Conservation (phyloP, 2,888 invertebrate species). For the Brachyopa scutellaris region DNA sequence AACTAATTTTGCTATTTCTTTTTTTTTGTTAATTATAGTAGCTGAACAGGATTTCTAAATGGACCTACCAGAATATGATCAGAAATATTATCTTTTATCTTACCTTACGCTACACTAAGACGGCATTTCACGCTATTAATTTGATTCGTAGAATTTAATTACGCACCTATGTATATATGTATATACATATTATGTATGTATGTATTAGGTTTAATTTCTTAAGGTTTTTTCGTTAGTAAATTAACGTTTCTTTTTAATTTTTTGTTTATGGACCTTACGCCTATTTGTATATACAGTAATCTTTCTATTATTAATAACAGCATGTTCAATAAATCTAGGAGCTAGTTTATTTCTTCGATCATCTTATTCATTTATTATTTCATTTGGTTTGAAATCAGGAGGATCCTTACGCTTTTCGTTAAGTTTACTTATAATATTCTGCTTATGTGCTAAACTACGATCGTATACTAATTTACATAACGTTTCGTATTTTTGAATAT, state of each 20-base stretch:
- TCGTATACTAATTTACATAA: constrained; percentile 8
- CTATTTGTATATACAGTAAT: not conserved
- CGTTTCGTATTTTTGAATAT: constrained; percentile 14
- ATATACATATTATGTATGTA: too few relatives aligned
- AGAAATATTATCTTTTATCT: too few relatives aligned
- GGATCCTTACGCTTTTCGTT: constrained; percentile 20
- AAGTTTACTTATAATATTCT: constrained; percentile 21
- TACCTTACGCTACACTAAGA: too few relatives aligned
- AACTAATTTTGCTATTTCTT: too few relatives aligned
- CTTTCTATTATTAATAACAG: not conserved
- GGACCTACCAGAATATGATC: too few relatives aligned
- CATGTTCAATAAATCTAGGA: not conserved
- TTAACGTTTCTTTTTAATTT: not conserved
- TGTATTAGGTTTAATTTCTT: too few relatives aligned
- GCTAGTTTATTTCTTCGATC: constrained; percentile 12
- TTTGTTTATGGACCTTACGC: not conserved
- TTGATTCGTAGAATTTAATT: too few relatives aligned
- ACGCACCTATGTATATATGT: too few relatives aligned
- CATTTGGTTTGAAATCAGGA: not conserved
- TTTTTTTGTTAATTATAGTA: too few relatives aligned
- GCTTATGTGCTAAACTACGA: constrained; percentile 1
- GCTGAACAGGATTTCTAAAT: too few relatives aligned
- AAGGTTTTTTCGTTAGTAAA: too few relatives aligned
- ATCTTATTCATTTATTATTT: not conserved
- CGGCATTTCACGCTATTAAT: too few relatives aligned